Evolutionary conservation across 2,888 invertebrate species (phyloP).

Genomic region (Morpho helenor): DNA sequence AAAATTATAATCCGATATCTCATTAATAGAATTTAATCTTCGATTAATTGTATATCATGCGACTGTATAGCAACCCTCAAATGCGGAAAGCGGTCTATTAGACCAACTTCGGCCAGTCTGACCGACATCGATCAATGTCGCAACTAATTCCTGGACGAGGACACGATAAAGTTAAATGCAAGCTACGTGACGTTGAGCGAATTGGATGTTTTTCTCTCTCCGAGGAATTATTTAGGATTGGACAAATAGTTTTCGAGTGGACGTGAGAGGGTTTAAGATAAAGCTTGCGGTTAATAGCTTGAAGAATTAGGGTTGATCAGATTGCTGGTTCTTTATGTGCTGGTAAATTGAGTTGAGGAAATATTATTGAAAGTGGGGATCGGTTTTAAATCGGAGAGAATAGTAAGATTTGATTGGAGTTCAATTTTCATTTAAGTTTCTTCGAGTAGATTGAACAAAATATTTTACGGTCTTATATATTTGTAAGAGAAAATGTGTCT

Average conservation of each 20-base stretch:
- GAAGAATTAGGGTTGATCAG: slow-evolving; percentile 29
- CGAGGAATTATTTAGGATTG: slow-evolving; percentile 49
- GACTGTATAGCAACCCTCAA: slow-evolving; percentile 22
- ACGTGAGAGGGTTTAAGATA: slow-evolving; percentile 42
- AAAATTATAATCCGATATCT: neutral
- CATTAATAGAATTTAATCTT: slow-evolving; percentile 10
- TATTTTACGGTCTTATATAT: too few relatives aligned
- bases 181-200: slow-evolving; percentile 41
- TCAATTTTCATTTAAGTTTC: too few relatives aligned
- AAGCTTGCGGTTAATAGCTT: slow-evolving; percentile 33
- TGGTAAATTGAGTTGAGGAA: slow-evolving; percentile 12
- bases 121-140: slow-evolving; percentile 44
- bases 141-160: slow-evolving; percentile 44
- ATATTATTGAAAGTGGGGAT: slow-evolving; percentile 15
- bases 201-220: slow-evolving; percentile 51
- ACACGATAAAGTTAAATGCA: slow-evolving; percentile 44
- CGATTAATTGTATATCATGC: slow-evolving; percentile 25
- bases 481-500: too few relatives aligned
- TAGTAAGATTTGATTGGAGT: too few relatives aligned
- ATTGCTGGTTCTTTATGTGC: slow-evolving; percentile 15
- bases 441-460: neutral
- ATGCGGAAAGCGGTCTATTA: slow-evolving; percentile 32
- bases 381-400: neutral
- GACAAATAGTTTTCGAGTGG: slow-evolving; percentile 55
- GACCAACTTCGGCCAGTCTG: slow-evolving; percentile 29